Conservation (phyloP, 1,140 invertebrate genomes). For the Lineus longissimus region DNA sequence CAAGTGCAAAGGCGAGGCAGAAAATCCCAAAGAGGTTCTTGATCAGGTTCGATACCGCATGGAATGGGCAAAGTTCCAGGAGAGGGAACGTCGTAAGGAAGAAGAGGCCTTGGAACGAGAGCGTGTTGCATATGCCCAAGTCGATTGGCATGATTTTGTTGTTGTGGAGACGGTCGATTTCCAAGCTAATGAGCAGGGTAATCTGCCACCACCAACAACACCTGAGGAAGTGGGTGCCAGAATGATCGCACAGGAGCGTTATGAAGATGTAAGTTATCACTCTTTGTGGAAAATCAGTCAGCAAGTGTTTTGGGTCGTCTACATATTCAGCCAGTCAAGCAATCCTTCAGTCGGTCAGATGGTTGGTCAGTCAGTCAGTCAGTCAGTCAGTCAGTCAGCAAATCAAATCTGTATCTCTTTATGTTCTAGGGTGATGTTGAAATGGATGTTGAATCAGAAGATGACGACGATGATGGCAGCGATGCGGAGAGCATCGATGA, state of each 20-base stretch:
- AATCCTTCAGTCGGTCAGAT: no score
- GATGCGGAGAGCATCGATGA: constrained; percentile 27
- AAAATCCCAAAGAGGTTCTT: constrained; percentile 69
- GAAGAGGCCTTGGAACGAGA: constrained; percentile 94
- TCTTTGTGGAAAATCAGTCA: background rate
- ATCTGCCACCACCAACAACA: constrained; percentile 92
- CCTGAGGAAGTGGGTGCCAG: constrained; percentile 94
- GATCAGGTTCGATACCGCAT: constrained; percentile 91
- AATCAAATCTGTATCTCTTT: no score
- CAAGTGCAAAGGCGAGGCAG: constrained; percentile 74
- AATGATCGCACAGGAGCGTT: constrained; percentile 74
- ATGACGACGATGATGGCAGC: constrained; percentile 22
- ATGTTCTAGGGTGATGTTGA: constrained; percentile 42
- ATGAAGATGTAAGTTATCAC: constrained; percentile 42
- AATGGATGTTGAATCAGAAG: constrained; percentile 63
- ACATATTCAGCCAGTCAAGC: no score
- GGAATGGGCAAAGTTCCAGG: constrained; percentile 94
- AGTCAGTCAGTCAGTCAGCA: no score
- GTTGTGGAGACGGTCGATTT: constrained; percentile 99
- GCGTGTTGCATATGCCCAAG: constrained; percentile 92
- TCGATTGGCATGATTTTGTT: constrained; percentile 99
- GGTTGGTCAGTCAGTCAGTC: no score
- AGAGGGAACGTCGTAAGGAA: constrained; percentile 83
- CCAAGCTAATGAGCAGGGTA: constrained; percentile 88
- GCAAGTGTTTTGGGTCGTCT: no score